Conservation (phyloP, 1,140 invertebrate species). For the Cydia fagiglandana region DNA sequence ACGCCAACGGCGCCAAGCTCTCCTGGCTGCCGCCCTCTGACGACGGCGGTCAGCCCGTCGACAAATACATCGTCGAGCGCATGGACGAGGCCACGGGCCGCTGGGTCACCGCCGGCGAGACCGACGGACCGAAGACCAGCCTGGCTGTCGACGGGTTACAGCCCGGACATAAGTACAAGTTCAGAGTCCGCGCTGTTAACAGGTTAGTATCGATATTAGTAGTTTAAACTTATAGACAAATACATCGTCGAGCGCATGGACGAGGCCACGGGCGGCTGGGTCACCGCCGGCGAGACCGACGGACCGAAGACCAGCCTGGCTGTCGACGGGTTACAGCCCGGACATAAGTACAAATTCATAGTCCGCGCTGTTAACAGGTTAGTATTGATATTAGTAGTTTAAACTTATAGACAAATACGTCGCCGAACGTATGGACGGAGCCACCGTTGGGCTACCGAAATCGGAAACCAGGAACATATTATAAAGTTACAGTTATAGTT, state of each 20-base stretch:
- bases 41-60: conserved; percentile 93
- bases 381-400: conserved; percentile 16
- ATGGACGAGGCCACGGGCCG: conserved; percentile 95
- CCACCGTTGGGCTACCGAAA: too few relatives aligned
- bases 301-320: conserved; percentile 86
- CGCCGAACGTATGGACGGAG: too few relatives aligned
- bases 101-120: conserved; percentile 96
- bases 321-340: conserved; percentile 89
- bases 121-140: conserved; percentile 87
- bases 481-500: too few relatives aligned
- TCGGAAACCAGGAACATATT: too few relatives aligned
- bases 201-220: conserved; percentile 68
- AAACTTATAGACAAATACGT: too few relatives aligned
- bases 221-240: too few relatives aligned
- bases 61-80: conserved; percentile 96
- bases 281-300: conserved; percentile 93
- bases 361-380: conserved; percentile 95
- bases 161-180: conserved; percentile 97
- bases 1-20: conserved; percentile 91
- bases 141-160: conserved; percentile 88
- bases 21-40: conserved; percentile 95
- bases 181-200: conserved; percentile 96
- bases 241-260: too few relatives aligned
- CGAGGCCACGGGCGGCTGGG: conserved; percentile 91
- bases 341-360: conserved; percentile 97